phyloP scores from a whole-genome alignment of 1,140 invertebrate genomes.

The Tribolium castaneum region DNA sequence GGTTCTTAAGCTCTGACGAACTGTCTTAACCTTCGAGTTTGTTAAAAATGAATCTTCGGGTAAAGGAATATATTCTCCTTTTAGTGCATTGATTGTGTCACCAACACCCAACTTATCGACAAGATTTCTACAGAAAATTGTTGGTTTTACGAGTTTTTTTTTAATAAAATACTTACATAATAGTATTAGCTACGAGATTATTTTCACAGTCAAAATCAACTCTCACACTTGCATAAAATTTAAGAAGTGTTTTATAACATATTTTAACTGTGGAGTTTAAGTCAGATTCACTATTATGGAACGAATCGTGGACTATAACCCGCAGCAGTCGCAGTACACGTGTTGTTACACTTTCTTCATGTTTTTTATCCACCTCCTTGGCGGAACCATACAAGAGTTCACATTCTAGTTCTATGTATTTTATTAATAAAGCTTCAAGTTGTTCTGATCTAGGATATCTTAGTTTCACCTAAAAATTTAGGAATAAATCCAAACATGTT shows the following conservation, averaged over 20 bases:
- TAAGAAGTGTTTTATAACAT: constrained; percentile 15
- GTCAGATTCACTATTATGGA: constrained; percentile 1
- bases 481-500: background rate
- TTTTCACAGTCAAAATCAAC: constrained; percentile 13
- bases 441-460: constrained; percentile 20
- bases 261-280: background rate
- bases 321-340: constrained; percentile 6
- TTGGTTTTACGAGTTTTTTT: background rate
- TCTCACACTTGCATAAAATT: constrained; percentile 20
- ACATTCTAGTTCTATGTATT: constrained; percentile 31
- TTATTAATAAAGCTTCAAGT: constrained; percentile 6
- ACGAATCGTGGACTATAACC: constrained; percentile 8
- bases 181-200: constrained; percentile 1
- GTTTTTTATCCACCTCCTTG: background rate
- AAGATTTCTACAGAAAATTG: constrained; percentile 7
- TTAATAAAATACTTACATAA: background rate
- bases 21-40: background rate
- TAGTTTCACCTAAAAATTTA: background rate
- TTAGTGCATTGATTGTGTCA: constrained; percentile 4
- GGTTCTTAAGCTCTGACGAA: background rate
- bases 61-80: constrained; percentile 22
- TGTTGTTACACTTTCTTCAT: background rate
- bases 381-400: background rate
- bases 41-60: constrained; percentile 7
- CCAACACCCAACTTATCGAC: background rate